Evolutionary conservation across 2,888 invertebrate species (phyloP).

Genomic region (Mayetiola destructor): DNA sequence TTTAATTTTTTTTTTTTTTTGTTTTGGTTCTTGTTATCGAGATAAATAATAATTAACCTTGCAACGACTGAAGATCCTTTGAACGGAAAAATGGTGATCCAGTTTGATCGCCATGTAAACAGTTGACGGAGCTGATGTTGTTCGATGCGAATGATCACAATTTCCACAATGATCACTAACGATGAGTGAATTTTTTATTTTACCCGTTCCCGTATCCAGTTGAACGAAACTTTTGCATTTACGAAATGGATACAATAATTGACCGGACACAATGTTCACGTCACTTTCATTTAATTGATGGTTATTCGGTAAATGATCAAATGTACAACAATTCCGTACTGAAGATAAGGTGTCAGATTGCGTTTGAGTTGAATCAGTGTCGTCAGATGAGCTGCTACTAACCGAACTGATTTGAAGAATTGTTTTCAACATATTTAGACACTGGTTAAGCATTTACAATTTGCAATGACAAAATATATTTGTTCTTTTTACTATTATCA

Average conservation of each 20-base stretch:
- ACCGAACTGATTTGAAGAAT: not conserved
- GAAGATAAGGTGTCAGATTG: not conserved
- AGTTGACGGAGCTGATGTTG: slow-evolving; percentile 1
- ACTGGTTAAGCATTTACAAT: too few species aligned
- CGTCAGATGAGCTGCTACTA: not conserved
- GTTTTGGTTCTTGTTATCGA: too few species aligned
- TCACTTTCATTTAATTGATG: not conserved
- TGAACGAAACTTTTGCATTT: slow-evolving; percentile 6
- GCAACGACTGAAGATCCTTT: slow-evolving; percentile 11
- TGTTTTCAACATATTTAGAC: not conserved
- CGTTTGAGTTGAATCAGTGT: slow-evolving; percentile 1
- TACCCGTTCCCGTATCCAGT: not conserved
- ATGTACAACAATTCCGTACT: not conserved
- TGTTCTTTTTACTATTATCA: too few species aligned
- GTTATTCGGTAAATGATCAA: not conserved
- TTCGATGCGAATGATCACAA: not conserved
- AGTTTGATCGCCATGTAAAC: not conserved
- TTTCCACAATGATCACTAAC: not conserved
- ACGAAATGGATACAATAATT: not conserved
- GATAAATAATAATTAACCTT: slow-evolving; percentile 14
- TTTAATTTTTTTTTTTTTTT: too few species aligned
- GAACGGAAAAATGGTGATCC: slow-evolving; percentile 4
- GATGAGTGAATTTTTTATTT: not conserved
- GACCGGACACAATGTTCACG: not conserved
- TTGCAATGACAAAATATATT: too few species aligned